Evolutionary conservation across 2,113 vertebrate species (phyloP), one percentile per base, ranked within the genome.

Genomic region (Xiphorhynchus elegans): DNA sequence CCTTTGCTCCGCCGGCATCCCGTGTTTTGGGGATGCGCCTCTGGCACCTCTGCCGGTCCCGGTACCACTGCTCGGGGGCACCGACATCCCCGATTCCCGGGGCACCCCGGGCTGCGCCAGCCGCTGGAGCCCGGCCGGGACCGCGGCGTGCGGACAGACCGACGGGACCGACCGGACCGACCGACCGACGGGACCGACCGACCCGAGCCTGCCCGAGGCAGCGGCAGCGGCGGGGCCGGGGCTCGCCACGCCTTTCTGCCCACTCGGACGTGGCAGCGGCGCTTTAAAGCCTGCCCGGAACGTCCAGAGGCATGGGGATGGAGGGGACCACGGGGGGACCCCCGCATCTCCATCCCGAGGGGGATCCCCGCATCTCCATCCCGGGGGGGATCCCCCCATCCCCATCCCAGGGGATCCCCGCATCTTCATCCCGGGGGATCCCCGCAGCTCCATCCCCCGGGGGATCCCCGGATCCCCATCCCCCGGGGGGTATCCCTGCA

Each of bases 181-280:
- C 47, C 14, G 6, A 11, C 1, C 19, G 21, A 56, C 44, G 11
- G 44, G 40, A 46, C 44, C 44, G 17, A 46, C 44, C 40, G 17
- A 46, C 44, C 40, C 20, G 23, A 58, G 3, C 42, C 73, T 11
- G 53, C 59, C 77, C 44, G 58, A 31, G 47, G 12, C 40, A 31
- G 39, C 31, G 47, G 12, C 40, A 31, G 39, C 83, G 11, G 64
- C 37, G 20, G 42, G 35, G 44, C 83, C 49, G 80, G 47, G 2
- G 70, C 81, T 29, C 89, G 78, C 89, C 91, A 79, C 92, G 86
- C 92, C 94, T 88, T 96, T 90, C 89, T 33, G 21, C 52, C 89
- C 87, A 3, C 52, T 90, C 5, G 84, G 76, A 93, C 89, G 80
- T 85, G 92, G 94, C 86, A 94, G 83, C 33, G 83, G 75, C 47